phyloP scores from a whole-genome alignment of 2,113 vertebrate species.

The Cromileptes altivelis region DNA sequence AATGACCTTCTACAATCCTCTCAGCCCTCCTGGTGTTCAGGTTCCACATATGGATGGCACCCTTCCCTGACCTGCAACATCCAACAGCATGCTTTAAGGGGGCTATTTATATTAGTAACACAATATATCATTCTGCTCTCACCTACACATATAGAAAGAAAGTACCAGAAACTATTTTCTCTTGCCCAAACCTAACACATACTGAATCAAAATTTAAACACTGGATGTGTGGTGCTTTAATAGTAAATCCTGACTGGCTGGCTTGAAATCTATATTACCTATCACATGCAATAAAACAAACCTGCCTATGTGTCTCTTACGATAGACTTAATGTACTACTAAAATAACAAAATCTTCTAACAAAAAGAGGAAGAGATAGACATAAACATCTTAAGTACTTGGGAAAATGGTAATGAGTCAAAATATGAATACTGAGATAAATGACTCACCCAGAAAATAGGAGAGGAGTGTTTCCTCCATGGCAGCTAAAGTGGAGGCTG shows the following conservation, averaged over 20 bases:
- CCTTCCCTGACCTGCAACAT: slow-evolving; percentile 88
- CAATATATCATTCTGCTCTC: neutral
- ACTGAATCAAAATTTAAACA: neutral
- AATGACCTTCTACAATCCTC: slow-evolving; percentile 87
- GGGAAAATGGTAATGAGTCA: neutral
- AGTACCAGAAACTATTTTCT: neutral
- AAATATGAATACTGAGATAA: neutral
- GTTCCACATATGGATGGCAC: slow-evolving; percentile 92
- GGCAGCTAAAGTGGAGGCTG: slow-evolving; percentile 88
- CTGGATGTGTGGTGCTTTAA: neutral
- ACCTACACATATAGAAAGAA: neutral
- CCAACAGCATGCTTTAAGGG: neutral
- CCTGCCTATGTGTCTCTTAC: neutral
- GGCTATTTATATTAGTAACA: neutral
- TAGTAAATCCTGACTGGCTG: neutral
- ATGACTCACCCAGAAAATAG: slow-evolving; percentile 93
- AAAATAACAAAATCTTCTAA: neutral
- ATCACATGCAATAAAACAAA: neutral
- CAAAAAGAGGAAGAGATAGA: neutral
- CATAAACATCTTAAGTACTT: neutral
- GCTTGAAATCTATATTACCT: neutral
- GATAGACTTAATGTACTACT: neutral
- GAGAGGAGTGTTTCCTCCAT: slow-evolving; percentile 72
- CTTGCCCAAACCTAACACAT: neutral
- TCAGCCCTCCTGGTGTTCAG: slow-evolving; percentile 87